phyloP scores from a whole-genome alignment of 2,113 vertebrate genomes.

The Boulengeromyrus knoepffleri region DNA sequence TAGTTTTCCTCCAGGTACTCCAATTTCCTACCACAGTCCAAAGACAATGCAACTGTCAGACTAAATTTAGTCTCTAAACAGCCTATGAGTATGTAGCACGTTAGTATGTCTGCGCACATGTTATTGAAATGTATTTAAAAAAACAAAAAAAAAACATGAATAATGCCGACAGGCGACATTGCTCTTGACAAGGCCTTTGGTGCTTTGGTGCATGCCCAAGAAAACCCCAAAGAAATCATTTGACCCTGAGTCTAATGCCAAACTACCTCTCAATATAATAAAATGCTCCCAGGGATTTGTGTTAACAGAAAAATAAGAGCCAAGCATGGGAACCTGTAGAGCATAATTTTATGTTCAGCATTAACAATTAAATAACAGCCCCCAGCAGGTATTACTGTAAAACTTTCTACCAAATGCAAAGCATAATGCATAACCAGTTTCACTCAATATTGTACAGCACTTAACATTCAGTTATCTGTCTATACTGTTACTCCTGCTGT shows the following conservation, averaged over 20 bases:
- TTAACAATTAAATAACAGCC: constrained; percentile 66
- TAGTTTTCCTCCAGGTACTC: neutral
- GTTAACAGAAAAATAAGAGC: constrained; percentile 59
- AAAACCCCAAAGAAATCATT: constrained; percentile 31
- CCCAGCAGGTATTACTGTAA: constrained; percentile 45
- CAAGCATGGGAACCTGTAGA: constrained; percentile 51
- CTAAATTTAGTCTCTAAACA: neutral
- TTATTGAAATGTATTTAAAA: constrained; percentile 5
- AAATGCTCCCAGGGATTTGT: constrained; percentile 52
- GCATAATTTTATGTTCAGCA: constrained; percentile 60
- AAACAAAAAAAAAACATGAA: constrained; percentile 28
- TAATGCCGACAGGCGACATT: constrained; percentile 42
- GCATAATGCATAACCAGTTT: constrained; percentile 29
- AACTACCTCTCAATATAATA: constrained; percentile 55
- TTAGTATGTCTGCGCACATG: neutral
- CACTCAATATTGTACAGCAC: neutral
- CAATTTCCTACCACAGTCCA: neutral
- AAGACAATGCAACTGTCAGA: neutral
- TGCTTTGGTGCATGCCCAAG: constrained; percentile 52
- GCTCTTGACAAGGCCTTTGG: constrained; percentile 46
- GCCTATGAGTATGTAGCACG: neutral
- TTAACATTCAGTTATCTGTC: neutral
- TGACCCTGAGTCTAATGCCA: constrained; percentile 35
- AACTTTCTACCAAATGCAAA: constrained; percentile 32
- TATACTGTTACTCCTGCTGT: neutral